These are phyloP conservation scores for Esox niger DNA, from an alignment of 2,113 vertebrate genomes.

Conservation along the genomic window DNA sequence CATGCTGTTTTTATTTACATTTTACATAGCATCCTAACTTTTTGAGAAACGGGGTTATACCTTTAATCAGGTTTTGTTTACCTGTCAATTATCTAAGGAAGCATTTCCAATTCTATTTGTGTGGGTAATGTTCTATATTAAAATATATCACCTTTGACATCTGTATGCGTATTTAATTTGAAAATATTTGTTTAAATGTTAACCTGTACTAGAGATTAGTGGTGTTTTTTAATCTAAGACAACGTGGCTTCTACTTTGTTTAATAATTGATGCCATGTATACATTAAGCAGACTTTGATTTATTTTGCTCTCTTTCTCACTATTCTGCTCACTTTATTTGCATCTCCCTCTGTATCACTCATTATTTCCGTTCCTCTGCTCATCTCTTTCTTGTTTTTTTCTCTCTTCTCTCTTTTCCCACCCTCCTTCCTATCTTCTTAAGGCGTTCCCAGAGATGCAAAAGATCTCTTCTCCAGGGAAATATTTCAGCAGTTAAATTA, in stretches of 20 bases:
- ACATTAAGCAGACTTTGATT: slow-evolving; percentile 13
- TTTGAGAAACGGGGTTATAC: too few relatives aligned
- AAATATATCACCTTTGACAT: slow-evolving; percentile 11
- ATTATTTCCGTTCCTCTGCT: background rate
- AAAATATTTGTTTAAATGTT: slow-evolving; percentile 37
- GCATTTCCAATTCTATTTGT: slow-evolving; percentile 2
- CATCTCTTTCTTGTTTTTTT: background rate
- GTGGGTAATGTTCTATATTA: slow-evolving; percentile 19
- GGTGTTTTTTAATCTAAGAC: slow-evolving; percentile 46
- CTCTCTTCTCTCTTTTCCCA: background rate
- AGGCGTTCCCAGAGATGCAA: background rate
- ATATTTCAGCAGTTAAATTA: slow-evolving; percentile 3
- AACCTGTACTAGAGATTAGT: slow-evolving; percentile 31
- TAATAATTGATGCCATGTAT: slow-evolving; percentile 41
- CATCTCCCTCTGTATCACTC: background rate
- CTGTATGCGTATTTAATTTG: slow-evolving; percentile 18
- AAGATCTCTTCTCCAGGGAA: background rate
- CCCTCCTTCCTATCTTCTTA: background rate
- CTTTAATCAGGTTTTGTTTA: slow-evolving; percentile 7
- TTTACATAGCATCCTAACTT: too few relatives aligned
- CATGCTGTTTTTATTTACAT: background rate
- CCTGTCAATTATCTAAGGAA: background rate
- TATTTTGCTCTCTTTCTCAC: background rate
- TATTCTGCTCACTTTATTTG: background rate
- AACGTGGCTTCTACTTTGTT: slow-evolving; percentile 24